Evolutionary conservation across 1,140 invertebrate genomes (phyloP).

Genomic region (Conus ventricosus): DNA sequence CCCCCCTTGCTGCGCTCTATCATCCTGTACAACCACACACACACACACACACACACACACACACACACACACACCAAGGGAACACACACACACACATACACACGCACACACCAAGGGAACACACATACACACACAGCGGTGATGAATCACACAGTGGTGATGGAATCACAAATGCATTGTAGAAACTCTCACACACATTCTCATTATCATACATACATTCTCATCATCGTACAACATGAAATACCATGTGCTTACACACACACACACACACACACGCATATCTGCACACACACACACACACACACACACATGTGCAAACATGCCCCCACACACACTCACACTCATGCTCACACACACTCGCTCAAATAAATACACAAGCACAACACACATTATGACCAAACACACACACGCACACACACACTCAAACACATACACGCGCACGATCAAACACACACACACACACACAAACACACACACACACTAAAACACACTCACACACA

Average conservation of each 20-base stretch:
- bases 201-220: too few species aligned
- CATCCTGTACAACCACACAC: conserved; percentile 51
- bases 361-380: background rate
- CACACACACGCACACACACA: background rate
- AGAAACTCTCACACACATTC: too few species aligned
- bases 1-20: conserved; percentile 53
- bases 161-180: too few species aligned
- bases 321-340: background rate
- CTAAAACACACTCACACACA: too few species aligned
- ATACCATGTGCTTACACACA: too few species aligned
- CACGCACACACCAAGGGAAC: background rate
- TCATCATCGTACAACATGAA: too few species aligned
- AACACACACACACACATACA: background rate
- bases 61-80: background rate
- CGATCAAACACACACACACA: too few species aligned
- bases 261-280: too few species aligned
- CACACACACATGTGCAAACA: background rate
- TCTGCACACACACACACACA: background rate
- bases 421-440: background rate
- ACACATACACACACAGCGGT: background rate
- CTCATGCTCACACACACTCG: background rate
- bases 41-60: background rate
- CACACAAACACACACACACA: too few species aligned
- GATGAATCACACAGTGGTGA: too few species aligned
- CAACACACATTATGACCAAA: background rate